Conservation (phyloP, 1,140 invertebrate genomes). For the Megathymus violae region DNA sequence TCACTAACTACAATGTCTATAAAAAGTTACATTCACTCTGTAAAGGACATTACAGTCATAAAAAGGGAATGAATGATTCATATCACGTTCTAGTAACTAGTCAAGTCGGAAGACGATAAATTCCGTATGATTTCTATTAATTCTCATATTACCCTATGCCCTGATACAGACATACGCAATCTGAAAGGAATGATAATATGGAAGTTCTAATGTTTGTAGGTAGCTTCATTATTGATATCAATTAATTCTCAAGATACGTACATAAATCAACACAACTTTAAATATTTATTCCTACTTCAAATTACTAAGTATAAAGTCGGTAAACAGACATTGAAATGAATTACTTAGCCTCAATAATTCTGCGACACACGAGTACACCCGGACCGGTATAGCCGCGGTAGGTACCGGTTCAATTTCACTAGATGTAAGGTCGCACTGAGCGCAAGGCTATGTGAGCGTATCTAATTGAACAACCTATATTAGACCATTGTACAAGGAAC, state of each 20-base stretch:
- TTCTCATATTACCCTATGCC: conserved; percentile 29
- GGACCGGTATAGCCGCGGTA: conserved; percentile 48
- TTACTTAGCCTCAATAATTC: conserved; percentile 53
- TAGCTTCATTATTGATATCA: too few relatives aligned
- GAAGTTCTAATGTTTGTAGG: not conserved
- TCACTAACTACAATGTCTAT: not conserved
- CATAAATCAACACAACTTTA: too few relatives aligned
- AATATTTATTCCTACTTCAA: conserved; percentile 28
- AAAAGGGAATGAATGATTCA: conserved; percentile 54
- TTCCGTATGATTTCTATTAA: conserved; percentile 64
- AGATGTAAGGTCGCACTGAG: conserved; percentile 70
- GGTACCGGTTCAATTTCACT: conserved; percentile 77
- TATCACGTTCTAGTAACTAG: conserved; percentile 55
- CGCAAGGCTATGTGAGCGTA: conserved; percentile 74
- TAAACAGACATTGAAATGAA: conserved; percentile 47
- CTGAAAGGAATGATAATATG: not conserved
- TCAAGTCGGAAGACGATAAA: conserved; percentile 56
- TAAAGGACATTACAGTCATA: conserved; percentile 31
- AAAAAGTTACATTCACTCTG: conserved; percentile 20
- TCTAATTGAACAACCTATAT: conserved; percentile 40
- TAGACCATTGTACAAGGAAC: conserved; percentile 43
- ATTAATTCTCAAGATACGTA: too few relatives aligned
- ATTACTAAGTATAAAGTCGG: conserved; percentile 29
- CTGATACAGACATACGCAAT: conserved; percentile 52
- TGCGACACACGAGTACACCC: conserved; percentile 46